Evolutionary conservation across 2,113 vertebrate genomes (phyloP), one percentile per base, ranked within the genome.

Genomic region (Paracanthobrama guichenoti): DNA sequence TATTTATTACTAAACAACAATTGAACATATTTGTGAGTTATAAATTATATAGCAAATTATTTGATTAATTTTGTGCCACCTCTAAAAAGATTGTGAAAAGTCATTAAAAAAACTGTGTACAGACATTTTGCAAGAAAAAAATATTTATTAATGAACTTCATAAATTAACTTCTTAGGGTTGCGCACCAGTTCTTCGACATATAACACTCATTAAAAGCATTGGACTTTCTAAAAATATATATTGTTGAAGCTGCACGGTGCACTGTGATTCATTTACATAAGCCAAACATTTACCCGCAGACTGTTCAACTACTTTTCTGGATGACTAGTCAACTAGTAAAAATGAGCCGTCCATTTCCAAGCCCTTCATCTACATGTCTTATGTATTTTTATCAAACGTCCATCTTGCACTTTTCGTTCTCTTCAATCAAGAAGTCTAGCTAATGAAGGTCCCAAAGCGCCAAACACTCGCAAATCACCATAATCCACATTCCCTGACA

Each of bases 311-410:
- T 69, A 39, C 18, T 39, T 69, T 69, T 69, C 66, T 42, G 66
- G 31, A 42, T 39, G 66, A 22, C 66, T 20, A 22, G 31, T 42
- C 66, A 69, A 16, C 69, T 72, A 46, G n/a, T 72, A 46, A 72
- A 46, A 72, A 72, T 46, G 42, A 72, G 22, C 69, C 24, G 69
- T 72, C 42, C 22, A 72, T 72, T 72, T 72, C 42, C 22, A 72
- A 46, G 22, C 42, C 39, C 69, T 72, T 13, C 42, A 44, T 46
- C 5, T 10, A 60, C 57, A 12, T 62, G 0, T 26, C 39, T 9
- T 26, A 14, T 46, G 7, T 1, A 24, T 42, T 71, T 69, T n/a
- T 42, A 71, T 20, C 10, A n/a, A 42, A 71, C 20, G 10, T 71
- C 35, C 67, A 71, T 71, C 67, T 39, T 69, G 66, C 66, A 71